phyloP scores from a whole-genome alignment of 1,140 invertebrate genomes.

The Lepidurus couesii region DNA sequence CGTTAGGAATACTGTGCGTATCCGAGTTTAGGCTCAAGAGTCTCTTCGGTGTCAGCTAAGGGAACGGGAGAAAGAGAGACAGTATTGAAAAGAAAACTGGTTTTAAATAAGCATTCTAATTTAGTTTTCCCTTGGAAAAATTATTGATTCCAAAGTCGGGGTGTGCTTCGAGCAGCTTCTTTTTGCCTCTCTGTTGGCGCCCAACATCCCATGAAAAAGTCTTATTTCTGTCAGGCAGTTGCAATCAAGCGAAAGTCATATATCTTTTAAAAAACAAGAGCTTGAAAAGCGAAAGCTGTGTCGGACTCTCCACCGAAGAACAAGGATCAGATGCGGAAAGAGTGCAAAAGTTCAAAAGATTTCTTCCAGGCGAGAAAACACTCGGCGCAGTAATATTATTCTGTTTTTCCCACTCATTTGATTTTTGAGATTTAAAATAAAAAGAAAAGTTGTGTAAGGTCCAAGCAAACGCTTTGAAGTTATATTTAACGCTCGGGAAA shows the following conservation, averaged over 20 bases:
- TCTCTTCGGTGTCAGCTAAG: background rate
- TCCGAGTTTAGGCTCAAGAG: background rate
- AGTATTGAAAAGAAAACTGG: background rate
- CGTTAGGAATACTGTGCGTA: background rate
- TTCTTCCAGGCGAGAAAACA: background rate
- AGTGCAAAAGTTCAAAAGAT: background rate
- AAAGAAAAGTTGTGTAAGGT: too few species aligned
- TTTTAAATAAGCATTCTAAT: constrained; percentile 5
- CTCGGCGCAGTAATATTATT: too few species aligned
- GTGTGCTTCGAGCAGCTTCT: background rate
- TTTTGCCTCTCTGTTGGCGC: background rate
- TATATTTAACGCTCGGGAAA: background rate
- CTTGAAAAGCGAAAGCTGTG: background rate
- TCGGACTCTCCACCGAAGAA: background rate
- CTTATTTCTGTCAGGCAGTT: constrained; percentile 1
- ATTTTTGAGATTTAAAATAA: too few species aligned
- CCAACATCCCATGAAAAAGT: background rate
- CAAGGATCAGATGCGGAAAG: background rate
- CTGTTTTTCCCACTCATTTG: too few species aligned
- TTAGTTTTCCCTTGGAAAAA: background rate
- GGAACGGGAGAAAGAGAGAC: background rate
- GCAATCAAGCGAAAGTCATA: constrained; percentile 2
- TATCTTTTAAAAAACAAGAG: background rate
- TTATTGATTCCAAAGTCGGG: constrained; percentile 3
- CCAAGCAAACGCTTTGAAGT: too few species aligned